Base-by-base conservation (phyloP, 2,797 vertebrate species). In the Sebastes iracundus region DNA sequence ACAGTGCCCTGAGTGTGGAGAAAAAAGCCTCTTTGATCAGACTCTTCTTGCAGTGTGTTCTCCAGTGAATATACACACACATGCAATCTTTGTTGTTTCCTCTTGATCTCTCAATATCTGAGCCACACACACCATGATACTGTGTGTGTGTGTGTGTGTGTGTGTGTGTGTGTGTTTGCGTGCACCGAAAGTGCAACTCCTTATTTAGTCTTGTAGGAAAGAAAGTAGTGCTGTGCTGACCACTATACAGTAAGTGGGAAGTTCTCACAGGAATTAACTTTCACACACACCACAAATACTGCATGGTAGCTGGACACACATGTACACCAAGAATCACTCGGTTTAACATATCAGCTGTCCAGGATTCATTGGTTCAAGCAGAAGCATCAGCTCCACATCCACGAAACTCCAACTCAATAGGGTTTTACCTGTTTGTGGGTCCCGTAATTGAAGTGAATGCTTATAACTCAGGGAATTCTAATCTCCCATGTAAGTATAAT, bases 21-120 rank as follows among this genome's bases (percentile, higher is more conserved):
- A 33, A 6, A 73, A 63, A 60, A 28, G 35, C 22, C 16, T 77
- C 68, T 81, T 62, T 60, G 61, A 59, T 65, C 53, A 65, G 38
- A 52, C 27, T 61, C 2, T 35, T 68, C 12, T 61, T 66, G 12
- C 38, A 61, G 53, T 60, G 32, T n/a, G 14, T 72, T 69, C 58
- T 58, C 75, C 23, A 4, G 63, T 73, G 52, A 59, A 16, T 58
- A 32, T 7, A 23, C 6, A 63, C 27, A 69, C 56, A 81, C 63
- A 56, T 6, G 35, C 35, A 38, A 23, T 42, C n/a, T 46, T 20
- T 63, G 10, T 33, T 72, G 16, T 35, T 52, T 60, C 42, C 11
- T 52, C 35, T 66, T 72, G 27, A 33, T 66, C 18, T 66, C 42
- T 12, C 30, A 22, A 22, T 28, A 7, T 49, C 2, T 61, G 16